Conservation (phyloP, 2,888 invertebrate species). For the Gibbula magus region DNA sequence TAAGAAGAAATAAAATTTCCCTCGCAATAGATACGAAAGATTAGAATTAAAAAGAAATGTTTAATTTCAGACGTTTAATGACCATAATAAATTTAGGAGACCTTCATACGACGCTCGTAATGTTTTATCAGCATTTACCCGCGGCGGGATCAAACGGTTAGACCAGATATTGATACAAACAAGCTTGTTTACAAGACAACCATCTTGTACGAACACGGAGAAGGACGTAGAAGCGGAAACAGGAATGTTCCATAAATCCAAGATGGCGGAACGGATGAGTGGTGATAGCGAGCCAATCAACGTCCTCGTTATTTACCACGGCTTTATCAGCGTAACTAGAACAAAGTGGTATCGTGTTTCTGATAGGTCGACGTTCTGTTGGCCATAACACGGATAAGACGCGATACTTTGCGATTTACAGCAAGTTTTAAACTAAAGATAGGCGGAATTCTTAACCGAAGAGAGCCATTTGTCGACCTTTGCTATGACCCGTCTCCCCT, state of each 20-base stretch:
- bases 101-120: not conserved
- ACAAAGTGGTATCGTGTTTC: constrained; percentile 19
- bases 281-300: constrained; percentile 21
- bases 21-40: not conserved
- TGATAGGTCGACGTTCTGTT: constrained; percentile 9
- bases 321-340: constrained; percentile 13
- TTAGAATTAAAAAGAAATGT: constrained; percentile 7
- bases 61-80: constrained; percentile 11
- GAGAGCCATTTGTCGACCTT: not conserved
- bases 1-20: not conserved
- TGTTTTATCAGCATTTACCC: not conserved
- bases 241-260: constrained; percentile 18
- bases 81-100: not conserved
- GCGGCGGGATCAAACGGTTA: constrained; percentile 1
- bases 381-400: not conserved
- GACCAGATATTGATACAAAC: constrained; percentile 7
- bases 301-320: constrained; percentile 11
- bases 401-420: constrained; percentile 1
- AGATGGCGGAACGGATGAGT: constrained; percentile 19
- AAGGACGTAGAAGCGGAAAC: not conserved
- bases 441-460: not conserved
- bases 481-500: constrained; percentile 6
- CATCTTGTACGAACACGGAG: not conserved
- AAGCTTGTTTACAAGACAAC: not conserved
- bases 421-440: not conserved